Base-by-base conservation (phyloP, 2,888 invertebrate genomes). In the Hydraecia micacea region DNA sequence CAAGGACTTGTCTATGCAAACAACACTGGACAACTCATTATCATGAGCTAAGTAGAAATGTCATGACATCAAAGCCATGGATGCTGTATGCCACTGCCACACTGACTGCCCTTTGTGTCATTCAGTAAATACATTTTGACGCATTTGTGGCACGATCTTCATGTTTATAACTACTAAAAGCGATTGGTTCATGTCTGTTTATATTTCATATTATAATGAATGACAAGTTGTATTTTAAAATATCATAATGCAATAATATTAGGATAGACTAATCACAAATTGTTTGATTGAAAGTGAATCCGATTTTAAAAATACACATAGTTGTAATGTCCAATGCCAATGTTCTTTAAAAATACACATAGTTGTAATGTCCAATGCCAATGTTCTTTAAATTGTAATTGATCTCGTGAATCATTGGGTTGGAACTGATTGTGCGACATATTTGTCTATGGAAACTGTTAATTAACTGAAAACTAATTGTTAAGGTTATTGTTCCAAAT, bases 1-100 rank as follows among this genome's bases (percentile, higher is more conserved):
- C 98, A 98, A 92, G 99, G 99, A 3, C 97, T 99, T 77, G 98
- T 98, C 72, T 99, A 98, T 94, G 98, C 98, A 39, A 99, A 98
- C 87, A 99, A 98, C 93, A 98, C 98, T 32, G 99, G 99, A 74
- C 98, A 98, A 91, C 97, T 99, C 84, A 98, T 98, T 91, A 97
- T 98, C 89, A 97, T 98, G 93, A 97, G 97, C 89, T 97, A 97
- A 95, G 89, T 89, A 67, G 73, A 76, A 73, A 73, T 52, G 39
- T 65, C 80, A 68, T 70, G 72, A 81, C 75, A 77, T 62, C 83
- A 83, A 79, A 42, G 60, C 77, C 74, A 73, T 77, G 74, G 71
- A 83, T 68, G 66, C 69, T 77, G 73, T 68, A 80, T 75, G 79
- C 76, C 82, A 88, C 89, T 88, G 87, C 86, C 86, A 74, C 65